Evolutionary conservation across 1,140 invertebrate genomes (phyloP).

Genomic region (Aphelinus atriplicis): DNA sequence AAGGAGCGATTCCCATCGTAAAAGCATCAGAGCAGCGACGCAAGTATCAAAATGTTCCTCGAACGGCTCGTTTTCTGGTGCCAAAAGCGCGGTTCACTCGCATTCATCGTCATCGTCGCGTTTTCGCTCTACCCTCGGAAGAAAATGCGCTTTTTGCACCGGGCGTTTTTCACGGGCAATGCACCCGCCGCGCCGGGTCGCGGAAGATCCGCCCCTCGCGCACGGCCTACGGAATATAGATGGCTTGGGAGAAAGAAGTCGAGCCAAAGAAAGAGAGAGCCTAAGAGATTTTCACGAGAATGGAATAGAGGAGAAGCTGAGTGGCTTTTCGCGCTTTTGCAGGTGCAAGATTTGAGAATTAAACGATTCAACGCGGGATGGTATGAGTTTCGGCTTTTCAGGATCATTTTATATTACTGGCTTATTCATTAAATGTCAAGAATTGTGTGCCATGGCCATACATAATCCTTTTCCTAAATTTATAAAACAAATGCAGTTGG

Average conservation of each 20-base stretch:
- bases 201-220: not conserved
- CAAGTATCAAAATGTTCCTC: not conserved
- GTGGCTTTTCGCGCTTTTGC: slow-evolving; percentile 8
- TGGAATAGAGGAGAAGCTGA: not conserved
- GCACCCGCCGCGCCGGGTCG: not conserved
- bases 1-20: not conserved
- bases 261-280: not conserved
- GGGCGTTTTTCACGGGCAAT: not conserved
- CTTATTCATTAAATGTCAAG: too few species aligned
- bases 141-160: not conserved
- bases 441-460: too few species aligned
- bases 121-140: not conserved
- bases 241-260: not conserved
- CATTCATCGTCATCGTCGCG: slow-evolving; percentile 2
- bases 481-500: too few species aligned
- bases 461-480: too few species aligned
- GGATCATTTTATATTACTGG: too few species aligned
- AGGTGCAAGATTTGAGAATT: slow-evolving; percentile 31
- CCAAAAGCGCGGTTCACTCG: too few species aligned
- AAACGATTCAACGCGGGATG: not conserved
- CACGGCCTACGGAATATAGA: not conserved
- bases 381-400: too few species aligned
- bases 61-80: not conserved
- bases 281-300: slow-evolving; percentile 3
- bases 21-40: not conserved